phyloP scores from a whole-genome alignment of 2,113 vertebrate genomes.

The Colistium nudipinnis region DNA sequence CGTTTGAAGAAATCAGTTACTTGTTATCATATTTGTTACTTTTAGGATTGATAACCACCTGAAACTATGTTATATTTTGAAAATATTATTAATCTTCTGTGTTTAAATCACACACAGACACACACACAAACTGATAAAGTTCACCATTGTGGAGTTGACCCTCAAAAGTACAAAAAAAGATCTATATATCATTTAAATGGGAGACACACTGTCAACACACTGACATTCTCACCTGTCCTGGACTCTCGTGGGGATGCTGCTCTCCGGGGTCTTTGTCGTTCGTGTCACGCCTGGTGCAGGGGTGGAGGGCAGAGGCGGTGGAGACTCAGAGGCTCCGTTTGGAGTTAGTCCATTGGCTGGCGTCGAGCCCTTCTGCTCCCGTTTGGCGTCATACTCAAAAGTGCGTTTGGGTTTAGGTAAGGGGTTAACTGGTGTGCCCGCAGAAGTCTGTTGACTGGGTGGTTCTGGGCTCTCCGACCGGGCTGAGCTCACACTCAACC shows the following conservation, averaged over 20 bases:
- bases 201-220: not conserved
- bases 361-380: constrained; percentile 83
- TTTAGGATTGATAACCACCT: not conserved
- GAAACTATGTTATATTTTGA: no score
- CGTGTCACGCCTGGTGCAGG: constrained; percentile 88
- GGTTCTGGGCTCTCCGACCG: constrained; percentile 80
- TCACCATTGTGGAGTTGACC: not conserved
- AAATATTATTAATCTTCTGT: not conserved
- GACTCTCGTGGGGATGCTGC: constrained; percentile 82
- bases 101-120: constrained; percentile 25
- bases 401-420: constrained; percentile 98
- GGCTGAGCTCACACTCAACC: constrained; percentile 74
- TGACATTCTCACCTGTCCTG: constrained; percentile 88
- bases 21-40: no score
- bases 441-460: constrained; percentile 73
- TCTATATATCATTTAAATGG: no score
- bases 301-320: constrained; percentile 90
- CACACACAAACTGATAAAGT: not conserved
- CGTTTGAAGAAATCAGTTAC: constrained; percentile 14
- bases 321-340: constrained; percentile 83
- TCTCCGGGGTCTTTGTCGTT: constrained; percentile 83
- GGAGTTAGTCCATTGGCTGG: constrained; percentile 92
- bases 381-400: constrained; percentile 98
- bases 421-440: constrained; percentile 88
- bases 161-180: no score